Base-by-base conservation (phyloP, 2,888 invertebrate species). In the Lithodes maja region DNA sequence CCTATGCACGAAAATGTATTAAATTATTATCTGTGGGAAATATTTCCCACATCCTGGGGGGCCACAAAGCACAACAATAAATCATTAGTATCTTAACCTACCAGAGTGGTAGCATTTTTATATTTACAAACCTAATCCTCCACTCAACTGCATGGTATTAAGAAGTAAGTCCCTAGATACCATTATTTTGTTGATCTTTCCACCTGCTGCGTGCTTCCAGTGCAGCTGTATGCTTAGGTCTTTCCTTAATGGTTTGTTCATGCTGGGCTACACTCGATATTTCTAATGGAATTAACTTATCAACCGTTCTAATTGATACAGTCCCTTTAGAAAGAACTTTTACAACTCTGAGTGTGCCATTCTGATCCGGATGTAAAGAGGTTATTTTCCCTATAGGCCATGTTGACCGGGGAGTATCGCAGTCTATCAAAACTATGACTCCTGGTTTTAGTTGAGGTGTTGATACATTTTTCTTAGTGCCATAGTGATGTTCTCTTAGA, bases 61-160 rank as follows among this genome's bases (percentile, higher is more conserved):
- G 33, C 33, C 33, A 33, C 33, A 33, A 33, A 33, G 33, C 33
- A 33, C 33, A 33, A 33, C 33, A 33, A 33, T 33, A 33, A 33
- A 33, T 33, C 33, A 33, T 33, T 12, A 33, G 33, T 33, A 33
- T 12, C 12, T 7, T 61, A 61, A 61, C 12, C 61, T 12, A 61
- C 5, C 5, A 9, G 3, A 75, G 75, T 75, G 75, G 75, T 75
- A 1, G 75, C 75, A 75, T 75, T 75, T 75, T 75, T 75, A 33
- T 75, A 7, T 9, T 75, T 1, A 17, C n/a, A 17, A 2, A 12
- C 17, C 75, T 49, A 33, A n/a, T 49, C 17, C 75, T 75, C 17
- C 75, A 33, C 3, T 75, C 75, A 33, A 0, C 1, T 1, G 15
- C 2, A 33, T 33, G 5, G 5, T 74, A 3, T 17, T 17, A 15